A percentile compares a stretch with the other conserved stretches of the same genome.
These are phyloP conservation scores for Ceratina japonica DNA, from an alignment of 1,140 invertebrate species.

Conservation along the genomic window DNA sequence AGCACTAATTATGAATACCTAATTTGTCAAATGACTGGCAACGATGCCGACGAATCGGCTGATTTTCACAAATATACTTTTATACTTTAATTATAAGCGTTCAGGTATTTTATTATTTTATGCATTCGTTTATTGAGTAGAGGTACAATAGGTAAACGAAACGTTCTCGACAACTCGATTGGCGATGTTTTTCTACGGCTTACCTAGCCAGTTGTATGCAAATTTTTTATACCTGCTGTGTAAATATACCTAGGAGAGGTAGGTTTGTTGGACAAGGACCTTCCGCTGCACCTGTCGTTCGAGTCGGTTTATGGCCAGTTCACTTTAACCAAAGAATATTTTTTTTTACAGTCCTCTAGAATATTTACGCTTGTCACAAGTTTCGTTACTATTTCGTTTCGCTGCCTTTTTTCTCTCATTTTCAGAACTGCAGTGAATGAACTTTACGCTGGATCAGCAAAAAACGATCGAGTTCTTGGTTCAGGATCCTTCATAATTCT, in stretches of 20 bases:
- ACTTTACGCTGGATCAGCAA: slow-evolving; percentile 25
- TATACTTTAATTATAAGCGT: neutral
- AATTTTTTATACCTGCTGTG: slow-evolving; percentile 13
- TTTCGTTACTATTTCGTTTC: neutral
- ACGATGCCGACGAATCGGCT: neutral
- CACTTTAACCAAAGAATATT: neutral
- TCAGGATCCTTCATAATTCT: too few relatives aligned
- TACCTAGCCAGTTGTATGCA: neutral
- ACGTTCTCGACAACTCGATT: neutral
- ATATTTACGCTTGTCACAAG: neutral
- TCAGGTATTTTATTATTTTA: too few relatives aligned
- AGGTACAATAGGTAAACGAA: neutral
- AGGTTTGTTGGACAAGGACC: neutral
- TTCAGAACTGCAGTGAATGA: neutral
- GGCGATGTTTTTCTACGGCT: neutral
- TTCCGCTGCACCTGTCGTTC: neutral
- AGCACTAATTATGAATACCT: neutral
- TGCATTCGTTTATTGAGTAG: neutral
- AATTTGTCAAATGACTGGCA: slow-evolving; percentile 24
- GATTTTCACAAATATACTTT: slow-evolving; percentile 7
- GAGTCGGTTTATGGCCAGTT: neutral
- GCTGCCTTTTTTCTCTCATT: neutral
- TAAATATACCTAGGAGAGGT: neutral
- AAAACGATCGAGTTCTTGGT: neutral
- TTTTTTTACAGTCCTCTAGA: neutral